phyloP scores from a whole-genome alignment of 2,888 invertebrate species.

The Leucania comma region DNA sequence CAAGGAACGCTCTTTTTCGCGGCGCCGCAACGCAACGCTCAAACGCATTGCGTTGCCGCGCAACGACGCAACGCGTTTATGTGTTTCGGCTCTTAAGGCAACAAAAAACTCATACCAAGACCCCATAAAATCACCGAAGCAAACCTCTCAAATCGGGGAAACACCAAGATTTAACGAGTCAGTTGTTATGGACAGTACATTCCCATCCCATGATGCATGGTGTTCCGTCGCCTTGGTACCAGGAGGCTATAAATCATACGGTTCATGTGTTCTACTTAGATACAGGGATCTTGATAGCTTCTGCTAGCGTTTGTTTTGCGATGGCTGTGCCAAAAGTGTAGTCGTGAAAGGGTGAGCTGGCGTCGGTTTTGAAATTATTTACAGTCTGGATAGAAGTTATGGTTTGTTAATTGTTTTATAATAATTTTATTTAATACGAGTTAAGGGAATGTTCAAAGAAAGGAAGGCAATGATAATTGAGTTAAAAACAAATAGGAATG shows the following conservation, averaged over 20 bases:
- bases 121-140: constrained; percentile 35
- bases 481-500: no score
- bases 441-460: background rate
- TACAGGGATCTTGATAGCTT: constrained; percentile 63
- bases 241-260: constrained; percentile 64
- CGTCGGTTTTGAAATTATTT: constrained; percentile 34
- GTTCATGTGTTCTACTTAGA: constrained; percentile 59
- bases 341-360: constrained; percentile 22
- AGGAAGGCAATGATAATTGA: no score
- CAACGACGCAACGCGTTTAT: no score
- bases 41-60: no score
- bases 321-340: constrained; percentile 59
- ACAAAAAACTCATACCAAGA: constrained; percentile 27
- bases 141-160: constrained; percentile 40
- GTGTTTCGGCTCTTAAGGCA: no score
- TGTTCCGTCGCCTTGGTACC: constrained; percentile 39
- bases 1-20: no score
- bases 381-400: constrained; percentile 11
- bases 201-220: constrained; percentile 63
- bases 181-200: constrained; percentile 64
- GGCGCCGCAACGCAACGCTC: no score
- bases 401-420: background rate
- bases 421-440: background rate
- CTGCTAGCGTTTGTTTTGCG: constrained; percentile 54
- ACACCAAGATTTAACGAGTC: constrained; percentile 57